A percentile compares a stretch with the other conserved stretches of the same genome.
Evolutionary conservation across 2,888 invertebrate species (phyloP).

Genomic region (Isoperla grammatica): DNA sequence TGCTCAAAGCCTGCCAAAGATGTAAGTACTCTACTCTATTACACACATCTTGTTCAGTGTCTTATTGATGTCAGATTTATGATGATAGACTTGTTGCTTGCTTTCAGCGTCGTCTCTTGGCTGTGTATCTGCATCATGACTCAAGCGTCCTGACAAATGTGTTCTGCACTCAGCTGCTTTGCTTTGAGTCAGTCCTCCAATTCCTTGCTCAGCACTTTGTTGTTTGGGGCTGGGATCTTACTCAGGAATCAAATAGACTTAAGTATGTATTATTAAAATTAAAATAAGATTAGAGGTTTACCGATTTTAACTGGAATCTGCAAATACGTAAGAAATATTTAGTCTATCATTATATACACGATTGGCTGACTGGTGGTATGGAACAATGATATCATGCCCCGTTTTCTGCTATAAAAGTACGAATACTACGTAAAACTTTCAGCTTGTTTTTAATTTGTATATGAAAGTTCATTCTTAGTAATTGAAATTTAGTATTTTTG

Average conservation of each 20-base stretch:
- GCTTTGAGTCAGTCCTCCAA: conserved; percentile 85
- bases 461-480: too few species aligned
- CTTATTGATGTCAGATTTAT: not conserved
- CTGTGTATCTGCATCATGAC: conserved; percentile 95
- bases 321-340: too few species aligned
- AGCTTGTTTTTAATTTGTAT: too few species aligned
- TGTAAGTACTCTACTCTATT: conserved; percentile 49
- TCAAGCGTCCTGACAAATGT: conserved; percentile 92
- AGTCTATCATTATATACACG: too few species aligned
- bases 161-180: conserved; percentile 91
- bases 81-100: conserved; percentile 30
- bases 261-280: not conserved
- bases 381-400: too few species aligned
- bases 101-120: conserved; percentile 81
- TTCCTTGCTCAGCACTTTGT: conserved; percentile 86
- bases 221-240: conserved; percentile 96
- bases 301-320: too few species aligned
- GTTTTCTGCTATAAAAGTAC: too few species aligned
- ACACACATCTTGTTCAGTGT: not conserved
- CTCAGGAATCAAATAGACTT: conserved; percentile 73
- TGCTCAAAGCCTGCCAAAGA: conserved; percentile 85
- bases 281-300: not conserved
- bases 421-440: too few species aligned
- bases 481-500: too few species aligned
- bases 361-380: too few species aligned